Evolutionary conservation across 2,888 invertebrate genomes (phyloP).

Genomic region (Drosophila infuscata): DNA sequence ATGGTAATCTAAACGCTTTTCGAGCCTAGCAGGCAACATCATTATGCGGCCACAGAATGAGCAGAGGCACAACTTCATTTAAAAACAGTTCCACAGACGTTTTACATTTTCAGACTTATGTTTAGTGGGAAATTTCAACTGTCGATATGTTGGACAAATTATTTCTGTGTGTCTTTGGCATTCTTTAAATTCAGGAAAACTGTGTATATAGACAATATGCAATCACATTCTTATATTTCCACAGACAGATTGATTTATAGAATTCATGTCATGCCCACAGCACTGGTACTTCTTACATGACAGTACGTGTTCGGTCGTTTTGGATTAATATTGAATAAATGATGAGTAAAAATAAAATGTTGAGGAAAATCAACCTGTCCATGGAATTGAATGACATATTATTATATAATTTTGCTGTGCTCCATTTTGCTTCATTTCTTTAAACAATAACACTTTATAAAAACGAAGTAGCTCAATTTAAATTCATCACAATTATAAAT

Average conservation of each 20-base stretch:
- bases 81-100: constrained; percentile 32
- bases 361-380: constrained; percentile 9
- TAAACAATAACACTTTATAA: constrained; percentile 32
- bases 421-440: constrained; percentile 25
- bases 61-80: constrained; percentile 32
- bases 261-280: constrained; percentile 38
- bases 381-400: constrained; percentile 41
- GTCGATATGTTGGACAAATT: constrained; percentile 4
- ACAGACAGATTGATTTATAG: constrained; percentile 63
- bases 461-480: not conserved
- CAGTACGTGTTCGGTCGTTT: constrained; percentile 27
- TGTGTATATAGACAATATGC: not conserved
- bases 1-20: constrained; percentile 28
- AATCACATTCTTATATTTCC: constrained; percentile 28
- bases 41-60: constrained; percentile 39
- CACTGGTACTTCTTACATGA: constrained; percentile 12
- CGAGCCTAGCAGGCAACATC: constrained; percentile 26
- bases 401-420: constrained; percentile 42
- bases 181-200: constrained; percentile 6
- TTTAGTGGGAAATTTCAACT: constrained; percentile 21
- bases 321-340: constrained; percentile 58
- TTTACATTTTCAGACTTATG: constrained; percentile 54
- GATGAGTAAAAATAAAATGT: constrained; percentile 68
- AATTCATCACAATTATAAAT: not conserved
- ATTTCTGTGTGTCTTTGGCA: not conserved